Evolutionary conservation across 1,140 invertebrate species (phyloP).

Genomic region (Drosophila murphyi): DNA sequence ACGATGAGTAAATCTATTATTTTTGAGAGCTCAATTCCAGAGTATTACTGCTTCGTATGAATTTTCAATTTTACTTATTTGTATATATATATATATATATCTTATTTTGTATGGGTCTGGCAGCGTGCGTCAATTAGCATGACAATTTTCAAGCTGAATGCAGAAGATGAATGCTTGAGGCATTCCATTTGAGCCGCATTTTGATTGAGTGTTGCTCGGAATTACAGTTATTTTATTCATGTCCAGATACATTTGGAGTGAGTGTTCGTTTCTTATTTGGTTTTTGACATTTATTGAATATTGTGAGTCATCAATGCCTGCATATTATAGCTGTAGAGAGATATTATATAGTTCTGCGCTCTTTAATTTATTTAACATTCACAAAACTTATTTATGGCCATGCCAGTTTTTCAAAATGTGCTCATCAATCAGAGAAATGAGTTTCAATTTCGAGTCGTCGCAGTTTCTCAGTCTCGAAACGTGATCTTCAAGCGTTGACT

Average conservation of each 20-base stretch:
- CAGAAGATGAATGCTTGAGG: slow-evolving; percentile 38
- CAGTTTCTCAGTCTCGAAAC: slow-evolving; percentile 24
- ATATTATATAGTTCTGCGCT: slow-evolving; percentile 73
- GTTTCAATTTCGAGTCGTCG: slow-evolving; percentile 50
- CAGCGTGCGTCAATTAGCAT: slow-evolving; percentile 54
- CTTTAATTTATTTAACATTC: slow-evolving; percentile 73
- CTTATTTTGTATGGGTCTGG: slow-evolving; percentile 5
- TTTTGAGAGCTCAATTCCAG: neutral
- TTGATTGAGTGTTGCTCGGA: slow-evolving; percentile 26
- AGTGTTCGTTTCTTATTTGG: neutral
- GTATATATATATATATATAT: too few species aligned
- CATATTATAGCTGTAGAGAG: slow-evolving; percentile 65
- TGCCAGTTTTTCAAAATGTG: slow-evolving; percentile 72
- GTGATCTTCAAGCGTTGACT: slow-evolving; percentile 19
- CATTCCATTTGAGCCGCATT: slow-evolving; percentile 40
- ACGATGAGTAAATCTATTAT: too few species aligned
- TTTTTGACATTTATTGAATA: slow-evolving; percentile 18
- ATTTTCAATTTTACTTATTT: neutral
- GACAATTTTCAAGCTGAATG: slow-evolving; percentile 47
- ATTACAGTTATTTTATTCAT: slow-evolving; percentile 39
- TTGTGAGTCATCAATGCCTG: slow-evolving; percentile 50
- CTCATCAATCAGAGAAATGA: slow-evolving; percentile 80
- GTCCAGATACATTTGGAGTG: neutral
- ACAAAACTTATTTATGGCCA: slow-evolving; percentile 68
- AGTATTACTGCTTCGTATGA: neutral